Evolutionary conservation across 2,888 invertebrate species (phyloP).

Genomic region (Melikaiella ostensackeni): DNA sequence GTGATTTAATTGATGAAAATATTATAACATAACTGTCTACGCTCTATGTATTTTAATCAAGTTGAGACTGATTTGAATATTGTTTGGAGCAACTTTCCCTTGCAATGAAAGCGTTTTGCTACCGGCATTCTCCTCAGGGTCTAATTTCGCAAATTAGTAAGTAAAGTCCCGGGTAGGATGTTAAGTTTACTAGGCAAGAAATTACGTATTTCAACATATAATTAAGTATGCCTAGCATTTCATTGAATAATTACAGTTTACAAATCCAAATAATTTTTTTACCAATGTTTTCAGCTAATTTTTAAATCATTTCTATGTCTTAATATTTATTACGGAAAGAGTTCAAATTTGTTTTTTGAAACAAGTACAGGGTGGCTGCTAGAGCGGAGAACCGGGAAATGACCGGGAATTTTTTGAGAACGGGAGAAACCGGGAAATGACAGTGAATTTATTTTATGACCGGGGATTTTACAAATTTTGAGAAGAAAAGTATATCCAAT

Average conservation of each 20-base stretch:
- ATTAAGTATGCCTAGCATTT: not conserved
- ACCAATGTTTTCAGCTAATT: too few relatives aligned
- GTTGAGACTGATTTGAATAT: not conserved
- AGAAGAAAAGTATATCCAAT: too few relatives aligned
- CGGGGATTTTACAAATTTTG: too few relatives aligned
- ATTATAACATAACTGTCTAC: not conserved
- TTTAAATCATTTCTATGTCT: not conserved
- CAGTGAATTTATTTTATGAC: too few relatives aligned
- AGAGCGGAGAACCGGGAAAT: too few relatives aligned
- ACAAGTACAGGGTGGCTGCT: too few relatives aligned
- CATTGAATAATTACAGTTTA: not conserved
- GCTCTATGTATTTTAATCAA: conserved; percentile 8
- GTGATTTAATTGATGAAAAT: not conserved
- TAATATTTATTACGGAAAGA: too few relatives aligned
- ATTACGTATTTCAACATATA: not conserved
- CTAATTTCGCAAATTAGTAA: conserved; percentile 24
- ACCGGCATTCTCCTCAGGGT: conserved; percentile 10
- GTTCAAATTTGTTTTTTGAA: too few relatives aligned
- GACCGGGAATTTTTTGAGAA: too few relatives aligned
- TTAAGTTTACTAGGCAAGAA: conserved; percentile 30
- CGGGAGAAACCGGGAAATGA: too few relatives aligned
- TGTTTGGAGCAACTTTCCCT: not conserved
- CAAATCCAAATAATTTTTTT: not conserved
- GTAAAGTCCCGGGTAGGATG: conserved; percentile 6
- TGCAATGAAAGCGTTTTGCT: conserved; percentile 15